phyloP scores from a whole-genome alignment of 2,888 invertebrate species.

The Drosophila diplacantha region DNA sequence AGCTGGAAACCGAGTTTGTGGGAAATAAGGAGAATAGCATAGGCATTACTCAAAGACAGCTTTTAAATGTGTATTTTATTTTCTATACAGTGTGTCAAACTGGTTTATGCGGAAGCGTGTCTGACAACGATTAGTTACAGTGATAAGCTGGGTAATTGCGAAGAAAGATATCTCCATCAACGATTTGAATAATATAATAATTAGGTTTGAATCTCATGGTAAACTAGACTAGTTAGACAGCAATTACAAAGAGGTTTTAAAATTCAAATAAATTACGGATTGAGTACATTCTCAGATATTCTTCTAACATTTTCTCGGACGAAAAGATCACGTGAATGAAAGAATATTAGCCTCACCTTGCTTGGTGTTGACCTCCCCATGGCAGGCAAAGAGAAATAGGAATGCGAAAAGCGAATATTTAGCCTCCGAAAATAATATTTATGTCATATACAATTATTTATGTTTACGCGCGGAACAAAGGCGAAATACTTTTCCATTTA shows the following conservation, averaged over 20 bases:
- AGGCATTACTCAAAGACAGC: not conserved
- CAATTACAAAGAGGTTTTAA: not conserved
- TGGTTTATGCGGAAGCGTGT: slow-evolving; percentile 26
- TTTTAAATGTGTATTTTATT: slow-evolving; percentile 7
- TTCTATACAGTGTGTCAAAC: slow-evolving; percentile 16
- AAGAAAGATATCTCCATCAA: not conserved
- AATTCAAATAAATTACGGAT: no score
- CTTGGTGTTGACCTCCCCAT: slow-evolving; percentile 6
- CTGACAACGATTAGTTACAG: slow-evolving; percentile 12
- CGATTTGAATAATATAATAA: no score
- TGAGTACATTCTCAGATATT: not conserved
- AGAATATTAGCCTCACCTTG: slow-evolving; percentile 1
- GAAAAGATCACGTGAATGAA: not conserved
- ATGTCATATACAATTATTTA: slow-evolving; percentile 37
- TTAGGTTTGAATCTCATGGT: not conserved
- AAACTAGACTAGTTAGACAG: not conserved
- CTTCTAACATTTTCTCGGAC: not conserved
- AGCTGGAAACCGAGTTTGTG: not conserved
- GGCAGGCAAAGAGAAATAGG: slow-evolving; percentile 9
- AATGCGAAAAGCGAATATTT: slow-evolving; percentile 31
- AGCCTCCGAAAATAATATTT: slow-evolving; percentile 38
- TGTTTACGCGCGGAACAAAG: slow-evolving; percentile 34
- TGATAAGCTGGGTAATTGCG: slow-evolving; percentile 4
- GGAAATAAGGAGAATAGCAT: not conserved
- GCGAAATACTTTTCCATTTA: slow-evolving; percentile 26